Evolutionary conservation across 64 coral and sea anemone species (phyloP).

Genomic region (Pocillopora verrucosa): DNA sequence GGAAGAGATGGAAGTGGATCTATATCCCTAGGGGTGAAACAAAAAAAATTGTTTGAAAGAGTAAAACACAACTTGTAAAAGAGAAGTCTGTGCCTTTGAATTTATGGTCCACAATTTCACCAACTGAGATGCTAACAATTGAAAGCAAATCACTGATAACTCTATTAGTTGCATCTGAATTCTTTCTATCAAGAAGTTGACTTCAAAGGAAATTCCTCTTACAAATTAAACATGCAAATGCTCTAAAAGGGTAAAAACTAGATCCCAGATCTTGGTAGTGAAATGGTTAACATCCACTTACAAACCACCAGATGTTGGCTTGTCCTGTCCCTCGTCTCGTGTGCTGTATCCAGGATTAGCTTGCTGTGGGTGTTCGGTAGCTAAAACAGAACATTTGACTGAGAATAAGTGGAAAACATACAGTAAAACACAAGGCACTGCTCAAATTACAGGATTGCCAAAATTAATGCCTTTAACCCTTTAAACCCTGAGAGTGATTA

Average conservation of each 20-base stretch:
- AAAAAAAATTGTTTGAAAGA: neutral
- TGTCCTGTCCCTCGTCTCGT: neutral
- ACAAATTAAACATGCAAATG: too few species aligned
- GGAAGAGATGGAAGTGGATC: slow-evolving; percentile 3
- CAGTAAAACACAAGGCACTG: neutral
- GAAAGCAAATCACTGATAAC: too few species aligned
- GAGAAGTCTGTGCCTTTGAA: neutral
- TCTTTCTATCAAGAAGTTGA: too few species aligned
- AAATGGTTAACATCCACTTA: neutral
- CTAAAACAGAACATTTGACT: neutral
- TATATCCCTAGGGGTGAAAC: slow-evolving; percentile 41
- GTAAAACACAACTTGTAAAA: neutral
- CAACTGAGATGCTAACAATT: too few species aligned
- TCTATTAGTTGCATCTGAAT: too few species aligned
- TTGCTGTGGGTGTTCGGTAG: neutral
- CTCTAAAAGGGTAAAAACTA: neutral
- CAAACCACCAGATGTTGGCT: slow-evolving; percentile 5
- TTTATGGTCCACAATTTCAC: too few species aligned
- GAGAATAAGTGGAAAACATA: neutral
- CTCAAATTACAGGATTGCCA: neutral
- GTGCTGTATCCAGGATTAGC: neutral
- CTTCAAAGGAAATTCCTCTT: too few species aligned
- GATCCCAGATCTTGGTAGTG: too few species aligned
- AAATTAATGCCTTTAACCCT: neutral
- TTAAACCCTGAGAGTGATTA: neutral